phyloP scores from a whole-genome alignment of 2,113 vertebrate genomes.

The Anhinga anhinga region DNA sequence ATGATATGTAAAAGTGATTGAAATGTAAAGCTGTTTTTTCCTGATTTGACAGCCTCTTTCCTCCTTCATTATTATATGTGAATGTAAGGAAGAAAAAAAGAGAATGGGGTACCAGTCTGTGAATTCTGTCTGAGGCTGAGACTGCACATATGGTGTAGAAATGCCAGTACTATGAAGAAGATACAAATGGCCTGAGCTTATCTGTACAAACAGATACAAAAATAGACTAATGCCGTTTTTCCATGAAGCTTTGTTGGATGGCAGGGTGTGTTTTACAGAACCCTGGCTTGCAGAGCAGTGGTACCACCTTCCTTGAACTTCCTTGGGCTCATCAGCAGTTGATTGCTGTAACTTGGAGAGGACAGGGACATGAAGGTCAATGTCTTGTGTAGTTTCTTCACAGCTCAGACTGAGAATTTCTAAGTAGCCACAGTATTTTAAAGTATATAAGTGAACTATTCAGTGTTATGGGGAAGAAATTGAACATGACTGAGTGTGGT shows the following conservation, averaged over 20 bases:
- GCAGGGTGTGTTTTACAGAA: background rate
- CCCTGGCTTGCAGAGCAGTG: background rate
- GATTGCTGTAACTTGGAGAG: background rate
- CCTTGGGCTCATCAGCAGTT: background rate
- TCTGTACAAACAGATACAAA: background rate
- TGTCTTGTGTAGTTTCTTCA: background rate
- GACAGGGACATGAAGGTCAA: background rate
- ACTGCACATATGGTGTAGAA: background rate
- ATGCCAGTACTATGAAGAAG: background rate
- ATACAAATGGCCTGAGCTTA: background rate
- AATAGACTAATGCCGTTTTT: background rate
- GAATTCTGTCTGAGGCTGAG: background rate
- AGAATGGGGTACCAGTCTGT: background rate
- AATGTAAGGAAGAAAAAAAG: background rate
- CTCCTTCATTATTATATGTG: background rate
- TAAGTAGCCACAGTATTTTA: background rate
- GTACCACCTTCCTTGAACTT: background rate
- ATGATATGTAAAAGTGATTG: background rate
- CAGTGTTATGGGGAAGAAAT: background rate
- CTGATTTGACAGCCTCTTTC: background rate
- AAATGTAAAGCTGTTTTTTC: background rate
- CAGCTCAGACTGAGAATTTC: background rate
- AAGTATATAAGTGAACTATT: background rate
- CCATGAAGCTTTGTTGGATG: background rate
- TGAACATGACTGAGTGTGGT: background rate